Base-by-base conservation (phyloP, 1,140 invertebrate species). In the Idris sp. region DNA sequence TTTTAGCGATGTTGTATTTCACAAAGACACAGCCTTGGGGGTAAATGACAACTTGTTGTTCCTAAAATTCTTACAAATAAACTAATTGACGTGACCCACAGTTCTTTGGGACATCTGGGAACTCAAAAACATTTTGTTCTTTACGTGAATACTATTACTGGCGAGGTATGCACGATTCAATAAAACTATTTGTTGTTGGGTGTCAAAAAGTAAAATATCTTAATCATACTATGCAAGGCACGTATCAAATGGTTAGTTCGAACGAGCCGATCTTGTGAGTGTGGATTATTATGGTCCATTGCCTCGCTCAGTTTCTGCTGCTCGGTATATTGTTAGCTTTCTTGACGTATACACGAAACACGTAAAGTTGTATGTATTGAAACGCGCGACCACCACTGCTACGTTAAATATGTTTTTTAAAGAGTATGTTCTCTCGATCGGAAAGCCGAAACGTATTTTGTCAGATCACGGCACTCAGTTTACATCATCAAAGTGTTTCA, bases 361-460 rank as follows among this genome's bases (percentile, higher is more conserved):
- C 48, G 78, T 84, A 0, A 64, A 68, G 31, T 43, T 84, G 7
- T 85, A 77, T 64, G 38, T 73, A 8, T 14, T 85, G 11, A 76
- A 65, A 18, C 77, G 61, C 43, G 80, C 83, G 4, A 78, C 71
- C 0, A 69, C 81, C 0, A 43, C 64, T n/a, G 46, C 69, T 0
- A 69, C 71, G 0, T 13, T 73, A 0, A 67, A 69, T 10, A 48
- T 53, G 15, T 46, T 79, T 5, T 16, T 69, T 0, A 51, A 75
- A 3, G 58, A 72, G 36, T 59, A 86, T 15, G 71, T 85, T 49
- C 33, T 4, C 13, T 16, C 71, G 18, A 28, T 68, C 7, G 75
- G 74, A 11, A 72, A 71, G 28, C 51, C 48, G 1, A 38, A 46
- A 14, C 6, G 15, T 0, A 64, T 78, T 10, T 43, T 77, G 4